These are phyloP conservation scores for Rallus crepitans DNA, from an alignment of 2,797 vertebrate genomes.

Conservation along the genomic window DNA sequence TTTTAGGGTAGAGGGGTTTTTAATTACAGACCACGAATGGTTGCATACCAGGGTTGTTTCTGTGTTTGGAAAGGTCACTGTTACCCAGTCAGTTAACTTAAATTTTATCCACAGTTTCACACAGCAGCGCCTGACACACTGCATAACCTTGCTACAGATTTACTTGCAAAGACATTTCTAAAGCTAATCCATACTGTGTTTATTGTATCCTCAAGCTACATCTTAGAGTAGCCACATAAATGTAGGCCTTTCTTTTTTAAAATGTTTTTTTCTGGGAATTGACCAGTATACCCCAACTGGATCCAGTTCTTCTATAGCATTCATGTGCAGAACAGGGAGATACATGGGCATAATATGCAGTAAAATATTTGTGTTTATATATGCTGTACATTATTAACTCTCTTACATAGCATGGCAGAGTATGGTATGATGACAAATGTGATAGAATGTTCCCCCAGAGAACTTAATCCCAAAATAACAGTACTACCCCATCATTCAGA, in stretches of 20 bases:
- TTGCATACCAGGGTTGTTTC: background rate
- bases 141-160: background rate
- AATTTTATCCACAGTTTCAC: background rate
- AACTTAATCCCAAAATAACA: background rate
- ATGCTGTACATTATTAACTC: background rate
- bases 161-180: background rate
- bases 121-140: background rate
- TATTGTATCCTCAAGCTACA: background rate
- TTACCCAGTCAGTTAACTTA: background rate
- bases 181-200: background rate
- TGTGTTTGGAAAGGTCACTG: background rate
- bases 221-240: background rate
- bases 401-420: background rate
- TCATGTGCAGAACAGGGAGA: background rate
- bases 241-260: background rate
- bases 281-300: background rate
- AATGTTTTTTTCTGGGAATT: background rate
- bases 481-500: background rate
- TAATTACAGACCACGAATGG: background rate
- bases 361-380: background rate
- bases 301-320: background rate
- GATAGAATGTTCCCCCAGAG: background rate
- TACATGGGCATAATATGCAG: background rate
- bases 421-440: background rate
- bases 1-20: background rate